These are phyloP conservation scores for Zophobas morio DNA, from an alignment of 1,140 invertebrate genomes.

Conservation along the genomic window DNA sequence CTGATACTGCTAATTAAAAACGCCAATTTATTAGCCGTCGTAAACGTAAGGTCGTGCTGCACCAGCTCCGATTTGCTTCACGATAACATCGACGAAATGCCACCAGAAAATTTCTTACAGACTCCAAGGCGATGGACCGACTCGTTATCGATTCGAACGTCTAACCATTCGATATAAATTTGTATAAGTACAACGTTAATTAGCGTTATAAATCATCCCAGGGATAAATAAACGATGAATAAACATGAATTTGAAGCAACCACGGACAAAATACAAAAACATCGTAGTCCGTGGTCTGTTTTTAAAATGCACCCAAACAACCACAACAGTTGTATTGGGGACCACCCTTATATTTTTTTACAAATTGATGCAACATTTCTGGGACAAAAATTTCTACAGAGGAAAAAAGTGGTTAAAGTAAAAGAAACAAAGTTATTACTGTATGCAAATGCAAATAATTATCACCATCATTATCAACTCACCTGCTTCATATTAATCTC, in stretches of 20 bases:
- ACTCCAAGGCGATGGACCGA: background rate
- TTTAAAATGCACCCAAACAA: background rate
- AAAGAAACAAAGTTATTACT: too few relatives aligned
- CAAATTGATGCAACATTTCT: too few relatives aligned
- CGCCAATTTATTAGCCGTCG: slow-evolving; percentile 43
- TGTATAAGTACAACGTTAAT: slow-evolving; percentile 24
- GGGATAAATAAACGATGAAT: slow-evolving; percentile 32
- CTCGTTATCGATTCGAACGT: background rate
- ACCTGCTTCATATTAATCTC: too few relatives aligned
- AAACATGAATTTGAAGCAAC: slow-evolving; percentile 19
- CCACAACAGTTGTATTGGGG: too few relatives aligned
- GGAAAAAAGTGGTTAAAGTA: too few relatives aligned
- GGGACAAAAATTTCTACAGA: too few relatives aligned
- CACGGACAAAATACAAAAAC: slow-evolving; percentile 38
- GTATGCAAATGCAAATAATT: too few relatives aligned
- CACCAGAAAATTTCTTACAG: slow-evolving; percentile 7
- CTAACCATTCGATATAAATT: slow-evolving; percentile 4
- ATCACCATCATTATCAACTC: too few relatives aligned
- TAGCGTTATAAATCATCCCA: slow-evolving; percentile 18
- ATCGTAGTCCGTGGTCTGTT: slow-evolving; percentile 41
- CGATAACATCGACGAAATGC: background rate
- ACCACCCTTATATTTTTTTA: too few relatives aligned
- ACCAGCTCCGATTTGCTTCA: background rate
- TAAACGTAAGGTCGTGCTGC: background rate
- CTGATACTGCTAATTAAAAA: slow-evolving; percentile 46